These are phyloP conservation scores for Ophion costatus DNA, from an alignment of 2,888 invertebrate species.

Conservation along the genomic window DNA sequence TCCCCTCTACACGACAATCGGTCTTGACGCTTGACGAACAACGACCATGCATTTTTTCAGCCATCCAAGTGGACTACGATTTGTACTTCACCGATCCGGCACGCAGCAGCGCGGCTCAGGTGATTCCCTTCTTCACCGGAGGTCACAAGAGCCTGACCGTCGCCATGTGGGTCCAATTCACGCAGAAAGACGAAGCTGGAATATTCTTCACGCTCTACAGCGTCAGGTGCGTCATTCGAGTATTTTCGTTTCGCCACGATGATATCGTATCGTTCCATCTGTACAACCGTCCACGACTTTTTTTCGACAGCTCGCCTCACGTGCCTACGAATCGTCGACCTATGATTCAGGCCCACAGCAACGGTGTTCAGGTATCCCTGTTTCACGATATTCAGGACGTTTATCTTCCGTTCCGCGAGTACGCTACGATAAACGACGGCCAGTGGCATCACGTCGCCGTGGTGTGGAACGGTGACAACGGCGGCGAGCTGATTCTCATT, in stretches of 20 bases:
- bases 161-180: conserved; percentile 98
- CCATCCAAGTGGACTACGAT: conserved; percentile 99
- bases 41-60: conserved; percentile 84
- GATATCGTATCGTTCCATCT: conserved; percentile 6
- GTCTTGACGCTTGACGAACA: not conserved
- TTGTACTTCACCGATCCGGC: conserved; percentile 96
- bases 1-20: not conserved
- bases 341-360: conserved; percentile 96
- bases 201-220: conserved; percentile 97
- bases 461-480: conserved; percentile 95
- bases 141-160: conserved; percentile 92
- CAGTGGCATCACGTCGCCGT: conserved; percentile 98
- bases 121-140: conserved; percentile 94
- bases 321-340: conserved; percentile 91
- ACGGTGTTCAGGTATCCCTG: conserved; percentile 95
- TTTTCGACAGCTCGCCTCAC: conserved; percentile 89
- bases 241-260: conserved; percentile 3
- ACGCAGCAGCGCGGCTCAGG: conserved; percentile 95
- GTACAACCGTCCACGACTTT: conserved; percentile 12
- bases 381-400: conserved; percentile 95
- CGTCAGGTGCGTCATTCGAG: conserved; percentile 87
- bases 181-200: conserved; percentile 95
- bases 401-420: conserved; percentile 95
- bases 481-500: conserved; percentile 94
- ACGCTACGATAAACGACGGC: conserved; percentile 96